These are phyloP conservation scores for Trileptium ribeirensis DNA, from an alignment of 2,888 invertebrate genomes.

Conservation along the genomic window DNA sequence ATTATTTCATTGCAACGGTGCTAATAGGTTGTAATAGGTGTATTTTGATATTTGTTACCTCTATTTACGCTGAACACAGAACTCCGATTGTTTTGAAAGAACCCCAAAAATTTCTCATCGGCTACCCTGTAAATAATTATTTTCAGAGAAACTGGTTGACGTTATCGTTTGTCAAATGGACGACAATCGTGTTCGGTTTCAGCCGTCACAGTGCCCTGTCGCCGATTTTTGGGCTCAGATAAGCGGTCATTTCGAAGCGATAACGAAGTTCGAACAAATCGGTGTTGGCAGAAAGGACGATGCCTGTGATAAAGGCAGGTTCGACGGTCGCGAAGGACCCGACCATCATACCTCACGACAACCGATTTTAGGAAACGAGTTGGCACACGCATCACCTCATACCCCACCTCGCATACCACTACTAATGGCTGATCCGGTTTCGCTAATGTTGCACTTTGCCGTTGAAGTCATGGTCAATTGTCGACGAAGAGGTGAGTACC, in stretches of 20 bases:
- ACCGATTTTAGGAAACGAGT: background rate
- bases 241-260: background rate
- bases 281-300: background rate
- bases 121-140: no score
- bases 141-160: background rate
- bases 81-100: no score
- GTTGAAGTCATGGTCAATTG: background rate
- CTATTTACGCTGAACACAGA: no score
- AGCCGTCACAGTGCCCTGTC: background rate
- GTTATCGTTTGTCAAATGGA: background rate
- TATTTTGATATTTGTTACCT: no score
- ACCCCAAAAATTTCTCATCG: no score
- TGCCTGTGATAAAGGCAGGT: background rate
- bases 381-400: background rate
- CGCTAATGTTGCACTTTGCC: background rate
- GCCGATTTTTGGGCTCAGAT: slow-evolving; percentile 1
- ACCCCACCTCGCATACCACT: background rate
- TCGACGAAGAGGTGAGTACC: background rate
- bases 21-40: no score
- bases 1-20: no score
- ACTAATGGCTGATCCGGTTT: slow-evolving; percentile 9
- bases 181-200: background rate
- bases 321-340: background rate
- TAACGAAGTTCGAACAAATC: background rate
- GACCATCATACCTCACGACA: background rate